Conservation (phyloP, 2,888 invertebrate species). For the Ctenicera cuprea region DNA sequence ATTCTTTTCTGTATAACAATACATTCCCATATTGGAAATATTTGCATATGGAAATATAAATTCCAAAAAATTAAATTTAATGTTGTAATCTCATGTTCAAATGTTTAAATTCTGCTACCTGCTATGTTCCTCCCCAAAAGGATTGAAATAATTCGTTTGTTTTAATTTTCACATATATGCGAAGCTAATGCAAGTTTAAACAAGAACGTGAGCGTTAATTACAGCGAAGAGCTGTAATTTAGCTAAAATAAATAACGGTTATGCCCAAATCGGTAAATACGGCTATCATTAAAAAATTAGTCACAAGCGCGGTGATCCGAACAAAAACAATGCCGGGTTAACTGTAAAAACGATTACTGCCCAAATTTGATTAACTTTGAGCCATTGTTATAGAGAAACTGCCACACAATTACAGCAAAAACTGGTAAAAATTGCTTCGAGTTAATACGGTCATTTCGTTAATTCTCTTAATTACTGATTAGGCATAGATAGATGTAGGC, state of each 20-base stretch:
- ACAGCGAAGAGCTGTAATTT: constrained; percentile 42
- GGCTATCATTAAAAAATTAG: constrained; percentile 49
- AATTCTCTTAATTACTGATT: constrained; percentile 24
- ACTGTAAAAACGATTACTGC: constrained; percentile 31
- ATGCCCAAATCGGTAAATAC: constrained; percentile 43
- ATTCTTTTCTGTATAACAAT: too few species aligned
- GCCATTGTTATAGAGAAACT: constrained; percentile 9
- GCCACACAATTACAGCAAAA: background rate
- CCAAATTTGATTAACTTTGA: constrained; percentile 32
- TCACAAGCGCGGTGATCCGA: constrained; percentile 42
- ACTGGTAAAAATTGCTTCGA: background rate
- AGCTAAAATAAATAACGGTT: constrained; percentile 49
- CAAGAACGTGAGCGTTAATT: constrained; percentile 43
- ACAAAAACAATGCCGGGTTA: constrained; percentile 43
- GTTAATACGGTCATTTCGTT: background rate
- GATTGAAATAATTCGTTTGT: too few species aligned
- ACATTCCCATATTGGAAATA: too few species aligned
- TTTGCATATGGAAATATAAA: too few species aligned
- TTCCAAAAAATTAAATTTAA: too few species aligned
- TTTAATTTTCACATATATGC: constrained; percentile 37
- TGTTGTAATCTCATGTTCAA: too few species aligned
- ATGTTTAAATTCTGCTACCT: too few species aligned
- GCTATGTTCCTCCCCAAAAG: too few species aligned
- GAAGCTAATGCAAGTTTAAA: constrained; percentile 32
- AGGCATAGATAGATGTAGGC: constrained; percentile 5